These are phyloP conservation scores for Hyperoplus lanceolatus DNA, from an alignment of 2,797 vertebrate species.

Conservation along the genomic window DNA sequence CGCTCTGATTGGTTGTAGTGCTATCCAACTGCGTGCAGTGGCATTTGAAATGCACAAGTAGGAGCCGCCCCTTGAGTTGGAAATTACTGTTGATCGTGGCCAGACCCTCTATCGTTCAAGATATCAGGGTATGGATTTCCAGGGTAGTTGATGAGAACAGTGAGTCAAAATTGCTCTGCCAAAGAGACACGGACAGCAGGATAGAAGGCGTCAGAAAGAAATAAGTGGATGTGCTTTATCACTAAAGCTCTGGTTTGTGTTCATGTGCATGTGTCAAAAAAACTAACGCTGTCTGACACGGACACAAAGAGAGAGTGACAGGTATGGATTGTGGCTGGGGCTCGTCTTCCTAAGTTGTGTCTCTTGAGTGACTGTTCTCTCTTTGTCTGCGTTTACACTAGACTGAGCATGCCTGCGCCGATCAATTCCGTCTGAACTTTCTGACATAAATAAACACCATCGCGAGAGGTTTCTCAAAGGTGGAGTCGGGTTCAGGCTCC, in stretches of 20 bases:
- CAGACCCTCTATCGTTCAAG: no score
- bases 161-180: slow-evolving; percentile 68
- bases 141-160: slow-evolving; percentile 58
- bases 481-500: slow-evolving; percentile 40
- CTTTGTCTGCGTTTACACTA: slow-evolving; percentile 37
- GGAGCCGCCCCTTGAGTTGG: no score
- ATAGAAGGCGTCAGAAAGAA: slow-evolving; percentile 46
- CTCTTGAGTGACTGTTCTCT: slow-evolving; percentile 35
- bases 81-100: no score
- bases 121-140: no score
- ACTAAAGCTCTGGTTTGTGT: slow-evolving; percentile 54
- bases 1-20: no score
- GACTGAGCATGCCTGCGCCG: slow-evolving; percentile 30
- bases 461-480: slow-evolving; percentile 15
- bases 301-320: slow-evolving; percentile 33
- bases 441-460: slow-evolving; percentile 22
- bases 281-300: slow-evolving; percentile 49
- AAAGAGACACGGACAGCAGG: slow-evolving; percentile 52
- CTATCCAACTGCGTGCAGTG: no score
- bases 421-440: slow-evolving; percentile 50
- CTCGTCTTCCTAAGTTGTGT: slow-evolving; percentile 42
- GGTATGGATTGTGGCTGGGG: slow-evolving; percentile 36
- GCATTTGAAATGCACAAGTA: no score
- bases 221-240: slow-evolving; percentile 64
- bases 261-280: slow-evolving; percentile 63